phyloP scores from a whole-genome alignment of 1,140 invertebrate species.

The Bilobella aurantiaca region DNA sequence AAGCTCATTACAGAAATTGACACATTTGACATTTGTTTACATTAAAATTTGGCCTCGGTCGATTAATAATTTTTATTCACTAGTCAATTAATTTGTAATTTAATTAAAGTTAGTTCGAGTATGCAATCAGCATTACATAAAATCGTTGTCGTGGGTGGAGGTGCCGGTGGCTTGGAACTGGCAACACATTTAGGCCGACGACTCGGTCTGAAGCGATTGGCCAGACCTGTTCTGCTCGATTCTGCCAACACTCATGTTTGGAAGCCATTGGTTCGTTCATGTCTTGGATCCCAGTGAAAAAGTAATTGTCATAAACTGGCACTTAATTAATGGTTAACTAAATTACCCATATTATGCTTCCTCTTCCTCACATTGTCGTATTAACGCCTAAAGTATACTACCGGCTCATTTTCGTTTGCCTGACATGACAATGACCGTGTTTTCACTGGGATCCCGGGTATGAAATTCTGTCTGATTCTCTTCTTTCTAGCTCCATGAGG shows the following conservation, averaged over 20 bases:
- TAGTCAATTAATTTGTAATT: too few species aligned
- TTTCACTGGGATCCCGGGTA: neutral
- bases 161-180: slow-evolving; percentile 24
- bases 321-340: neutral
- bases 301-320: neutral
- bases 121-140: slow-evolving; percentile 16
- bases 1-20: too few species aligned
- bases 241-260: slow-evolving; percentile 20
- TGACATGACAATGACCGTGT: too few species aligned
- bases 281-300: neutral
- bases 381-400: too few species aligned
- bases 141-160: slow-evolving; percentile 26
- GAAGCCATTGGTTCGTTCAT: slow-evolving; percentile 16
- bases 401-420: too few species aligned
- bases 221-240: slow-evolving; percentile 14
- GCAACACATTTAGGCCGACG: slow-evolving; percentile 11
- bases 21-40: too few species aligned
- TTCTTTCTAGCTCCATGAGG: slow-evolving; percentile 16
- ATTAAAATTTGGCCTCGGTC: too few species aligned
- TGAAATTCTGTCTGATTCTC: neutral
- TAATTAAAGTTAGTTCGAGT: neutral
- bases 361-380: too few species aligned
- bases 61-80: too few species aligned
- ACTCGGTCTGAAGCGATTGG: slow-evolving; percentile 7
- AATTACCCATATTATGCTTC: neutral